Base-by-base conservation (phyloP, 2,888 invertebrate genomes). In the Hylaea fasciaria region DNA sequence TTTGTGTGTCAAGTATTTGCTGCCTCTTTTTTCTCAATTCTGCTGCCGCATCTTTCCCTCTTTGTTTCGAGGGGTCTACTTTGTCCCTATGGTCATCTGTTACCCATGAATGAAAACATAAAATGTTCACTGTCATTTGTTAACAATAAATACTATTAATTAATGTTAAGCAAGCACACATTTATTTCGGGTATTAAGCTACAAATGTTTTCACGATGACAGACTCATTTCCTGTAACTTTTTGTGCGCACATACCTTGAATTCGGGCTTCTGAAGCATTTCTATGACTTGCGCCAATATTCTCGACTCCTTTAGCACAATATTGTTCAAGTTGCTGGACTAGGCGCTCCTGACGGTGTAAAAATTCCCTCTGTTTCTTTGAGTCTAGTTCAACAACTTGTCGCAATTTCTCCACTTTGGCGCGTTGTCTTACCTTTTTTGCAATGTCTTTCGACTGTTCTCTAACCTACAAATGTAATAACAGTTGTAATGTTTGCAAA, bases 401-500 rank as follows among this genome's bases (percentile, higher is more conserved):
- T 60, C 80, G 78, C 63, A 86, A 80, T 66, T 86, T 86, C 76
- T 91, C 92, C 62, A 81, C 80, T 73, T 86, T 87, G 48, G 91
- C 86, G 63, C 91, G 88, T 73, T 88, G 86, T 66, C 92, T 78
- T 67, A 92, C 83, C 77, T 87, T 88, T 74, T 88, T 91, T 12
- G 92, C 92, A 53, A 93, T 89, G 56, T 91, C 90, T 80, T 92
- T 92, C 48, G 92, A 93, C 71, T 93, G 92, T 79, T 93, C 92
- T 65, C 92, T 86, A 70, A 93, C 92, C 92, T 93, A 84, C 22
- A 76, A 86, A 70, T 49, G 59, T 50, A 66, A 52, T 59, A 39
- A 60, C 52, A 32, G 55, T 61, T 64, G 64, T 66, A 70, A 58
- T 28, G 56, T 57, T 64, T 58, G 51, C 44, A 48, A 72, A 64